Evolutionary conservation across 2,797 vertebrate species (phyloP).

Genomic region (Calcarius lapponicus): DNA sequence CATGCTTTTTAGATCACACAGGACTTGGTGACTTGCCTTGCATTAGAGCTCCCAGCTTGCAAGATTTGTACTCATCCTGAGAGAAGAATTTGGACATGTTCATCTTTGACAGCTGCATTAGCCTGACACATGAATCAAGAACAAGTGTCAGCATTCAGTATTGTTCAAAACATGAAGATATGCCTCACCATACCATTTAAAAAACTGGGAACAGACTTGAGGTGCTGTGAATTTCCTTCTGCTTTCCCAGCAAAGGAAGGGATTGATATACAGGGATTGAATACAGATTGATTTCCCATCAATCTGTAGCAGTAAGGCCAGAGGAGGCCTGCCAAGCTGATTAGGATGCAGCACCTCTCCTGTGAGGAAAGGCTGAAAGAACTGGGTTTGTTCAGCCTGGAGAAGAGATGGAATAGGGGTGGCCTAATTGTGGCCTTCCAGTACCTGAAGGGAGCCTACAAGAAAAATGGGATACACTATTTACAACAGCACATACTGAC

Average conservation of each 20-base stretch:
- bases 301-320: neutral
- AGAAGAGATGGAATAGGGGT: neutral
- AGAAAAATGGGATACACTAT: neutral
- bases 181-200: neutral
- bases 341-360: neutral
- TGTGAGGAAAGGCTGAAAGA: neutral
- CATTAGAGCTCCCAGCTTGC: neutral
- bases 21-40: neutral
- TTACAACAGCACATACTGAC: neutral
- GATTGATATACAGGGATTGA: neutral
- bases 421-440: accelerated
- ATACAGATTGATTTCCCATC: neutral
- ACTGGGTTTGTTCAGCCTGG: neutral
- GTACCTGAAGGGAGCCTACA: neutral
- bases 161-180: neutral
- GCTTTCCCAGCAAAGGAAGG: neutral
- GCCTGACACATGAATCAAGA: neutral
- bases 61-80: neutral
- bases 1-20: neutral
- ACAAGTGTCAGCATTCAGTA: neutral
- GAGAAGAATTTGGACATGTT: neutral
- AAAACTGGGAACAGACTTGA: neutral
- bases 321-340: neutral
- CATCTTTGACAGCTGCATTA: neutral
- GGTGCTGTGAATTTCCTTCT: neutral